phyloP scores from a whole-genome alignment of 2,113 vertebrate species.

The Lagopus muta region DNA sequence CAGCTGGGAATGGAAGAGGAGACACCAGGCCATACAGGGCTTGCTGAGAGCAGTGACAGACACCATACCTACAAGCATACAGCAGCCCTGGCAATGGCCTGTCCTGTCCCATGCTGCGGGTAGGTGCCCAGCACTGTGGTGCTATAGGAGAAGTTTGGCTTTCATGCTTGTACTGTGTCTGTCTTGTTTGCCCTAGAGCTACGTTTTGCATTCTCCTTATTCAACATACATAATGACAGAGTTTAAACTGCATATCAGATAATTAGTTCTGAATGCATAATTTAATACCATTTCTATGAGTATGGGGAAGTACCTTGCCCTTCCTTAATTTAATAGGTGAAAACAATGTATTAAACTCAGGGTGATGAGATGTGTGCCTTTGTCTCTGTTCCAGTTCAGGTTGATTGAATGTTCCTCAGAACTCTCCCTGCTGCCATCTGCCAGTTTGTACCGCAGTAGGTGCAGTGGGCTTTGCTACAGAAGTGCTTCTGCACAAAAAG shows the following conservation, averaged over 20 bases:
- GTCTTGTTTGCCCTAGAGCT: background rate
- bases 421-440: background rate
- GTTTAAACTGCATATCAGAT: background rate
- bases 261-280: slow-evolving; percentile 34
- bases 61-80: background rate
- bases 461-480: background rate
- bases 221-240: background rate
- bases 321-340: background rate
- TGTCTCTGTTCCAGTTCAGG: background rate
- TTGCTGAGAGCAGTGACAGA: background rate
- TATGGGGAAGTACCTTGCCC: background rate
- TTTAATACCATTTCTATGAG: background rate
- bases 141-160: background rate
- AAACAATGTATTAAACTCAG: background rate
- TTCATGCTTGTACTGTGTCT: background rate
- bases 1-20: background rate
- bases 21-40: background rate
- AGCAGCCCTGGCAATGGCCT: background rate
- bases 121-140: background rate
- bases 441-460: background rate
- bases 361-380: background rate
- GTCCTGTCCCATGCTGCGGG: background rate
- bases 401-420: background rate
- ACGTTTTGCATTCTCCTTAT: slow-evolving; percentile 19
- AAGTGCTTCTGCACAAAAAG: background rate